Evolutionary conservation across 64 coral and sea anemone genomes (phyloP), one percentile per base, ranked within the genome.

Genomic region (Stichodactyla mertensii): DNA sequence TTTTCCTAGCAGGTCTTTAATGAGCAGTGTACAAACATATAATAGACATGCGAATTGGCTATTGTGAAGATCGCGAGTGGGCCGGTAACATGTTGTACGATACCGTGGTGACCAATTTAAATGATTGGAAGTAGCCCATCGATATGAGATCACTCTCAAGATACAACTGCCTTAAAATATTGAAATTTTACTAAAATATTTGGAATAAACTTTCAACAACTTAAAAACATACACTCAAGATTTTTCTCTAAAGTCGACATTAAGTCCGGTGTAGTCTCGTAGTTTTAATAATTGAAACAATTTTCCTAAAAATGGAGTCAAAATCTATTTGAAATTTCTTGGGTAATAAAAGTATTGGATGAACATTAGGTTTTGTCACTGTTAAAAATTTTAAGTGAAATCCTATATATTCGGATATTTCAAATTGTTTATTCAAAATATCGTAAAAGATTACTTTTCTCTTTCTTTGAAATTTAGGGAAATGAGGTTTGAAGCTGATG

Each of bases 21-120:
- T 85, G 54, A 85, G 14, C n/a, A 36, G 24, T 61, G 83, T 61
- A 31, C 56, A 85, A 85, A 85, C 83, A 85, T 61, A 27, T 57
- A 52, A 60, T 36, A 36, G 54, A 27, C 20, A 51, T 4, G 7
- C 7, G 83, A 64, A 85, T 51, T 58, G 83, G 16, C 83, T 85
- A 85, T 85, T 85, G 83, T 85, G 10, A 11, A 74, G n/a, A 31
- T 8, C 7, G 10, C 12, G 69, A 31, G 64, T 69, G n/a, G 64
- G 64, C 64, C 19, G 64, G 64, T 20, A 23, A 24, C 19, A 20
- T 20, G 19, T 15, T 61, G 19, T 61, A 69, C 64, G n/a, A 74
- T 74, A 6, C 12, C 22, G 9, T 27, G 10, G 69, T 23, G 8
- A 31, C 69, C 69, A 11, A 74, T 74, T 27, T 74, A 74, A 74